Evolutionary conservation across 2,888 invertebrate genomes (phyloP).

Genomic region (Smittia sp.): DNA sequence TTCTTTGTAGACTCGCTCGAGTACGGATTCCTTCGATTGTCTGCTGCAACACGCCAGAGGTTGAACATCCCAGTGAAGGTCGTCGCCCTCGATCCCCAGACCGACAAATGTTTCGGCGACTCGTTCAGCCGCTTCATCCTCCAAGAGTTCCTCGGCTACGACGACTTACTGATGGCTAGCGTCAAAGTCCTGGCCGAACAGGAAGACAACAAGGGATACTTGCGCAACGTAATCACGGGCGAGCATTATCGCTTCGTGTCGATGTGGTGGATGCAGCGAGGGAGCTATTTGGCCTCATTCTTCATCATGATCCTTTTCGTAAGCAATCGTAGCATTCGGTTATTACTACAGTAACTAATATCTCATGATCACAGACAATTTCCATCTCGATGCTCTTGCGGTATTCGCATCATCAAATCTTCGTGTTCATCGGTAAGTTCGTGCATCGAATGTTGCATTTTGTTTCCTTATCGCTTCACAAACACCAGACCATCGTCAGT

Average conservation of each 20-base stretch:
- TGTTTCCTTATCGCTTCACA: too few relatives aligned
- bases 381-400: constrained; percentile 96
- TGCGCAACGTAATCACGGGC: constrained; percentile 95
- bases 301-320: constrained; percentile 98
- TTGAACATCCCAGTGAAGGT: constrained; percentile 90
- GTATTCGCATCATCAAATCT: constrained; percentile 99
- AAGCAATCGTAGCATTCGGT: constrained; percentile 54
- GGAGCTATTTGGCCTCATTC: constrained; percentile 92
- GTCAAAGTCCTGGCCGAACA: constrained; percentile 93
- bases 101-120: constrained; percentile 92
- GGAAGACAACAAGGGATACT: constrained; percentile 93
- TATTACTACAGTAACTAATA: not conserved
- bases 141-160: constrained; percentile 92
- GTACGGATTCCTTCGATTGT: constrained; percentile 91
- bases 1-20: constrained; percentile 70
- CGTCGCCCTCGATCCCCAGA: constrained; percentile 80
- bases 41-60: constrained; percentile 78
- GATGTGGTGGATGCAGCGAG: constrained; percentile 94
- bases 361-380: constrained; percentile 71
- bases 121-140: constrained; percentile 84
- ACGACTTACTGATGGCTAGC: constrained; percentile 94
- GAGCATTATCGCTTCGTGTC: constrained; percentile 98
- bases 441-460: too few relatives aligned
- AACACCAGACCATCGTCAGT: too few relatives aligned
- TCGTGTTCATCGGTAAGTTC: constrained; percentile 94